A percentile compares a stretch with the other conserved stretches of the same genome.
Evolutionary conservation across 2,888 invertebrate genomes (phyloP).

Genomic region (Agrilus biguttatus): DNA sequence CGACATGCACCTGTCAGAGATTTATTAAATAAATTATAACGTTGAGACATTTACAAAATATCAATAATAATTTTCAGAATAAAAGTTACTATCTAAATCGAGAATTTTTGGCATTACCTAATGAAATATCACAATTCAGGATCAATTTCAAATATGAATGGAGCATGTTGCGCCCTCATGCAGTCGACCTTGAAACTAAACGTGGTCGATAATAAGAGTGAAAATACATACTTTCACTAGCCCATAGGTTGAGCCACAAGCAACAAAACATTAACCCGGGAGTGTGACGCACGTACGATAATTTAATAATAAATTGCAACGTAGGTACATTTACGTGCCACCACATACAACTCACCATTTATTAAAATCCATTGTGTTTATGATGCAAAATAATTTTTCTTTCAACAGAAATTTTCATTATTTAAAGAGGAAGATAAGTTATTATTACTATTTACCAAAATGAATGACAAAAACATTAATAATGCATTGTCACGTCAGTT

Average conservation of each 20-base stretch:
- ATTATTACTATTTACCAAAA: too few species aligned
- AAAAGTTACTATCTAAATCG: too few species aligned
- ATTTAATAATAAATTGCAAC: too few species aligned
- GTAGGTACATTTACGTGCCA: too few species aligned
- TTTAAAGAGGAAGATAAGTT: too few species aligned
- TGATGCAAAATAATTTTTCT: too few species aligned
- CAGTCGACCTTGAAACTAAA: constrained; percentile 7
- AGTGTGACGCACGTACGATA: too few species aligned
- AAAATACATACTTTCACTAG: constrained; percentile 10
- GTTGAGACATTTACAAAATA: neutral
- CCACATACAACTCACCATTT: too few species aligned
- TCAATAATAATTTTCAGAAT: neutral
- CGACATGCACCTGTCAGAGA: constrained; percentile 32
- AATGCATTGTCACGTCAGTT: too few species aligned
- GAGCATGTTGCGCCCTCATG: constrained; percentile 8
- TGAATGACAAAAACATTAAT: too few species aligned
- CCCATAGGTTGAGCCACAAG: constrained; percentile 10
- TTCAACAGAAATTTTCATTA: too few species aligned
- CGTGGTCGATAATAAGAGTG: constrained; percentile 12
- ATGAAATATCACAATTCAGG: neutral
- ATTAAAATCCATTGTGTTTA: too few species aligned
- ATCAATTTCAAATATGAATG: constrained; percentile 3
- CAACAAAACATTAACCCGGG: neutral
- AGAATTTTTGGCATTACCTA: neutral
- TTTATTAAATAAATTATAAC: neutral